Evolutionary conservation across 92 coral and sea anemone genomes (phyloP).

Genomic region (Hydrozoanthus gracilis): DNA sequence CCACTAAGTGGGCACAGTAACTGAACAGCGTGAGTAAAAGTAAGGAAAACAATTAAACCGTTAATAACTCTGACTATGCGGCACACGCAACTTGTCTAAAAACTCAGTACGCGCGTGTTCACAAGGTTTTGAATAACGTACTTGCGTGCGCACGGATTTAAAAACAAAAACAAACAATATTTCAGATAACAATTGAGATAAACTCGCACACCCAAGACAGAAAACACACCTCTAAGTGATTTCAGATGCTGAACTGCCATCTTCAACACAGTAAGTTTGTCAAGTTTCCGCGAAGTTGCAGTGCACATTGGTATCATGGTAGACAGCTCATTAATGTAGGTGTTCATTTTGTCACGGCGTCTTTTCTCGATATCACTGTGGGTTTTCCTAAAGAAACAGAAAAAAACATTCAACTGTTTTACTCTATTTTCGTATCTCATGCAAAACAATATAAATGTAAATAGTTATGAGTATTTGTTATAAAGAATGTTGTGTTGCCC

Average conservation of each 20-base stretch:
- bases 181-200: neutral
- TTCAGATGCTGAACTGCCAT: slow-evolving; percentile 97
- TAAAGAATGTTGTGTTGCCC: neutral
- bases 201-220: neutral
- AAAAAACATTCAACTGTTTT: too few relatives aligned
- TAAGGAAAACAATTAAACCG: too few relatives aligned
- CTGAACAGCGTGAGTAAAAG: too few relatives aligned
- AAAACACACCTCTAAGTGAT: slow-evolving; percentile 79
- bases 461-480: too few relatives aligned
- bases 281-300: slow-evolving; percentile 91
- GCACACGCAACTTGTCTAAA: too few relatives aligned
- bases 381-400: slow-evolving; percentile 68
- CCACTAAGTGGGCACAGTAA: too few relatives aligned
- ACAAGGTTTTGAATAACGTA: too few relatives aligned
- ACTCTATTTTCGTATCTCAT: too few relatives aligned
- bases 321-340: slow-evolving; percentile 87
- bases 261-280: slow-evolving; percentile 89
- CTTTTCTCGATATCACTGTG: slow-evolving; percentile 98
- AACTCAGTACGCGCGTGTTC: too few relatives aligned
- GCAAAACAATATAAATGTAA: neutral
- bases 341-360: slow-evolving; percentile 96
- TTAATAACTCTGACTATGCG: too few relatives aligned
- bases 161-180: neutral
- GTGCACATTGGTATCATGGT: slow-evolving; percentile 93
- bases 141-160: too few relatives aligned